These are phyloP conservation scores for Cryptus viduatorius DNA, from an alignment of 2,888 invertebrate genomes.

Conservation along the genomic window DNA sequence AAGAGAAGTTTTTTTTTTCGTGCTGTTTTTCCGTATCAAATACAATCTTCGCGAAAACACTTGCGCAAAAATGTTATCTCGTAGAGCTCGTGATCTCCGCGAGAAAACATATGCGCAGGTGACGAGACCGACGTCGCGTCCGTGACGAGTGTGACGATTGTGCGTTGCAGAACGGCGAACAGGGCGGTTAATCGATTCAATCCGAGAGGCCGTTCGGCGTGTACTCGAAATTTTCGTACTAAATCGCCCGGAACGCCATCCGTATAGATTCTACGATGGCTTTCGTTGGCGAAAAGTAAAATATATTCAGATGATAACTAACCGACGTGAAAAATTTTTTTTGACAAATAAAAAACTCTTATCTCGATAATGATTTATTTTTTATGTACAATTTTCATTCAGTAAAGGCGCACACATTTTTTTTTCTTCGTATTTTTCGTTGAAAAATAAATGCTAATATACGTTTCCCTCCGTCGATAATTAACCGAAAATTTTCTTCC, in stretches of 20 bases:
- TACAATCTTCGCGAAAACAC: background rate
- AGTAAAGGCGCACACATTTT: background rate
- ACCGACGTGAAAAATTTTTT: background rate
- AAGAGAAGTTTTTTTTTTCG: too few species aligned
- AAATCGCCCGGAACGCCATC: constrained; percentile 31
- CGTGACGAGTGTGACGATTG: constrained; percentile 56
- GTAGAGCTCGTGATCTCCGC: background rate
- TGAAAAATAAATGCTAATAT: background rate
- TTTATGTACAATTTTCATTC: background rate
- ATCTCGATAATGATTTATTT: background rate
- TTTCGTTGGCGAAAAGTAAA: background rate
- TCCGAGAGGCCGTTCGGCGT: constrained; percentile 25
- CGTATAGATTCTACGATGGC: background rate
- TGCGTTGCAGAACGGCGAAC: constrained; percentile 54
- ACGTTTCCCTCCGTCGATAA: background rate
- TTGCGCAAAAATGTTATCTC: background rate
- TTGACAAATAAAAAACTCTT: background rate
- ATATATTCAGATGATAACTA: constrained; percentile 2
- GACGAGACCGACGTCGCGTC: constrained; percentile 18
- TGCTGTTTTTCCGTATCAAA: background rate
- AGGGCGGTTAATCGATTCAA: constrained; percentile 62
- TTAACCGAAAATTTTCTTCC: background rate
- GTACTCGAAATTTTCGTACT: constrained; percentile 7
- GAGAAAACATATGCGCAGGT: constrained; percentile 17
- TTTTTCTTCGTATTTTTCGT: background rate